phyloP scores from a whole-genome alignment of 2,797 vertebrate genomes.

The Carcharodon carcharias region DNA sequence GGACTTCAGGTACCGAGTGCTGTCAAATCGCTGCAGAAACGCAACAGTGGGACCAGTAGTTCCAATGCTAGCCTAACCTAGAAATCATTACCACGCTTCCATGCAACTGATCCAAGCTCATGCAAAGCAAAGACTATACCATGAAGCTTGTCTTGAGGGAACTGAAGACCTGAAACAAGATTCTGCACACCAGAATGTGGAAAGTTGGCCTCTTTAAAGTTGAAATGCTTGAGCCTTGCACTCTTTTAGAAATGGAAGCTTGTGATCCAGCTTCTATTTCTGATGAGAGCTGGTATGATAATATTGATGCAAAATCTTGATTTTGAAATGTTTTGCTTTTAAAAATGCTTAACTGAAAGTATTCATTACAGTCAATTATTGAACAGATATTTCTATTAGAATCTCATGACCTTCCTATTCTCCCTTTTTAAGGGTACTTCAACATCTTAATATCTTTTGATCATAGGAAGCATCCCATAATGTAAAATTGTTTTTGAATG shows the following conservation, averaged over 20 bases:
- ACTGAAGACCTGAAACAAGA: neutral
- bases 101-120: neutral
- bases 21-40: constrained; percentile 78
- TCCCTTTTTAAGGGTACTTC: neutral
- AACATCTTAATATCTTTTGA: neutral
- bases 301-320: neutral
- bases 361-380: neutral
- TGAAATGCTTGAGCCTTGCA: neutral
- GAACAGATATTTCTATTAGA: neutral
- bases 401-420: neutral
- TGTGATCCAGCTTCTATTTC: neutral
- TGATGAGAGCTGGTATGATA: neutral
- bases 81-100: constrained; percentile 36
- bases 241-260: neutral
- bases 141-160: constrained; percentile 2
- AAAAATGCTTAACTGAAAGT: neutral
- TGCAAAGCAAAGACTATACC: constrained; percentile 42
- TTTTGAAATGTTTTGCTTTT: constrained; percentile 30
- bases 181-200: neutral
- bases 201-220: neutral
- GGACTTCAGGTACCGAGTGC: constrained; percentile 84
- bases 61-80: constrained; percentile 87
- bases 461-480: neutral
- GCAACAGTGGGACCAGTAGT: constrained; percentile 86
- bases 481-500: neutral